These are phyloP conservation scores for Pelodytes ibericus DNA, from an alignment of 2,797 vertebrate genomes.

Conservation along the genomic window DNA sequence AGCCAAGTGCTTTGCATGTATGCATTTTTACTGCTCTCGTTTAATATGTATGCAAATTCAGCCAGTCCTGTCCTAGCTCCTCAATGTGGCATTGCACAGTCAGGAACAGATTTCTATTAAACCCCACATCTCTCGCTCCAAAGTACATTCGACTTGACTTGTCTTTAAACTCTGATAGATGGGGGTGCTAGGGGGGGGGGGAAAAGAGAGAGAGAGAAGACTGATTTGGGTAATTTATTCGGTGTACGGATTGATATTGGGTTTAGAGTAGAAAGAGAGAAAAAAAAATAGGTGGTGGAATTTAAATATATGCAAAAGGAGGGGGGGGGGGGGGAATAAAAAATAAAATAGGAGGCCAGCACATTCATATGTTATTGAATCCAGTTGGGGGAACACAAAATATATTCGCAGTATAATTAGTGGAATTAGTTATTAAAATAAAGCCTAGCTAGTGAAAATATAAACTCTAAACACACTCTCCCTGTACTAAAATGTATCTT, in stretches of 20 bases:
- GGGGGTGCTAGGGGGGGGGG: conserved; percentile 65
- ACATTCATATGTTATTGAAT: conserved; percentile 51
- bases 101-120: conserved; percentile 81
- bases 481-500: not conserved
- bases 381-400: conserved; percentile 60
- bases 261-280: conserved; percentile 37
- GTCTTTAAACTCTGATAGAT: conserved; percentile 76
- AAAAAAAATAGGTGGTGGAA: conserved; percentile 60
- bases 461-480: too few species aligned
- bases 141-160: conserved; percentile 72
- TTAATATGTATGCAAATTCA: conserved; percentile 98
- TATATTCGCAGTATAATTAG: conserved; percentile 53
- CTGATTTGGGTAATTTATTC: conserved; percentile 70
- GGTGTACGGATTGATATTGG: conserved; percentile 57
- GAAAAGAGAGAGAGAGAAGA: conserved; percentile 70
- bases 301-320: conserved; percentile 74
- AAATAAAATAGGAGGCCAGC: conserved; percentile 48
- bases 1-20: conserved; percentile 82
- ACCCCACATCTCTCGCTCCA: conserved; percentile 70
- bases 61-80: conserved; percentile 81
- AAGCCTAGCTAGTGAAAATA: too few species aligned
- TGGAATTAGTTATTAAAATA: conserved; percentile 2
- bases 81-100: conserved; percentile 86
- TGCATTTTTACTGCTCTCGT: conserved; percentile 89
- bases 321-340: conserved; percentile 12